Evolutionary conservation across 2,888 invertebrate genomes (phyloP), one percentile per base, ranked within the genome.

Genomic region (Tetrapedia diversipes): DNA sequence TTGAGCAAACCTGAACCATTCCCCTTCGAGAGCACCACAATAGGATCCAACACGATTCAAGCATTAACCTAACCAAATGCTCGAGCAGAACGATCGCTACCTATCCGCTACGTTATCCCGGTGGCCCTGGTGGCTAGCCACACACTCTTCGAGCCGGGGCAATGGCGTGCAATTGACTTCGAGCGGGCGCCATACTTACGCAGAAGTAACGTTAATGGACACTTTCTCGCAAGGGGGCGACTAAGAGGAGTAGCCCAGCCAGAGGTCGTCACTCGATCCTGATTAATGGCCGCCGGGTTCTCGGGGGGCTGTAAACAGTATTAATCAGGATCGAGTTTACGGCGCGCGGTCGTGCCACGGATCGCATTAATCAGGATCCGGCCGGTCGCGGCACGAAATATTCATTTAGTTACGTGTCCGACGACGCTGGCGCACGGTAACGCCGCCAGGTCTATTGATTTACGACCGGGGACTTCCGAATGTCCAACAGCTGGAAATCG

Each of bases 271-370:
- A 84, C 78, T 85, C 85, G 87, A 87, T 87, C 87, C 87, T 87
- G 87, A 87, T 87, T 87, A 87, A 87, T 87, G 82, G 83, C 80
- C 61, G 69, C 57, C 59, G 70, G 79, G 81, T 85, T 81, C 83
- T 75, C 64, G 77, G 75, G 70, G 69, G 73, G 76, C 82, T 86
- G 85, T 87, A 87, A 87, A 87, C 87, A 85, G 86, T 86, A 87
- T 88, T 88, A 87, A 87, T 87, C 87, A 87, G 88, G 87, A 88
- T 88, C 83, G 85, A 87, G 80, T 87, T 86, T 85, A 82, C 87
- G 75, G 77, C 60, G 77, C 79, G 63, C 77, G 79, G 75, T 79
- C 81, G 79, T 71, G 81, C 64, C 83, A 79, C 80, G 81, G 78
- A 81, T 81, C 78, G 79, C 84, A 86, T 86, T 86, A 86, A 87